phyloP scores from a whole-genome alignment of 2,797 vertebrate genomes.

The Amblyraja radiata region DNA sequence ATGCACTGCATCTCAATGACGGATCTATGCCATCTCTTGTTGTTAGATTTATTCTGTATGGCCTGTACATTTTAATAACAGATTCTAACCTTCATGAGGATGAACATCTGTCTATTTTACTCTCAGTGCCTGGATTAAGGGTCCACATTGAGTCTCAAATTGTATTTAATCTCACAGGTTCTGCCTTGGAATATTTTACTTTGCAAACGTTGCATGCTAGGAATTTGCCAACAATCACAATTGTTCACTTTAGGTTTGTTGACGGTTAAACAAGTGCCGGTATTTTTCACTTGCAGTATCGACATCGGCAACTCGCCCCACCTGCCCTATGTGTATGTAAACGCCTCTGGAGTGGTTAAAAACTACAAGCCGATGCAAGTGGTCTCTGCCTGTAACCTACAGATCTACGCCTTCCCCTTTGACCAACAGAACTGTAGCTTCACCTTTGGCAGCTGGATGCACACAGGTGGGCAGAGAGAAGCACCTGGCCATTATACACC shows the following conservation, averaged over 20 bases:
- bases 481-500: not conserved
- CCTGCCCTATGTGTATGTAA: slow-evolving; percentile 74
- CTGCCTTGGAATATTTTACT: not conserved
- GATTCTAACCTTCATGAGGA: slow-evolving; percentile 13
- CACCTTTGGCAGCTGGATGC: slow-evolving; percentile 75
- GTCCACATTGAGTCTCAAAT: not conserved
- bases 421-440: slow-evolving; percentile 80
- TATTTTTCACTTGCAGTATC: slow-evolving; percentile 53
- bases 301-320: slow-evolving; percentile 62
- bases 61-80: not conserved
- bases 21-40: not conserved
- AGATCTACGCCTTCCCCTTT: slow-evolving; percentile 76
- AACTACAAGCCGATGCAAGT: slow-evolving; percentile 74
- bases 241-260: not conserved
- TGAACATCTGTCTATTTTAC: not conserved
- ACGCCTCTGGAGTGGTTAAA: slow-evolving; percentile 70
- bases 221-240: not conserved
- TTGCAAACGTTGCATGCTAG: no score
- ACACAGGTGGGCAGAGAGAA: slow-evolving; percentile 61
- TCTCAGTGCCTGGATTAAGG: not conserved
- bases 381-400: slow-evolving; percentile 68
- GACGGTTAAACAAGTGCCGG: not conserved
- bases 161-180: not conserved
- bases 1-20: not conserved
- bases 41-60: not conserved